Evolutionary conservation across 2,888 invertebrate genomes (phyloP).

Genomic region (Aricia artaxerxes): DNA sequence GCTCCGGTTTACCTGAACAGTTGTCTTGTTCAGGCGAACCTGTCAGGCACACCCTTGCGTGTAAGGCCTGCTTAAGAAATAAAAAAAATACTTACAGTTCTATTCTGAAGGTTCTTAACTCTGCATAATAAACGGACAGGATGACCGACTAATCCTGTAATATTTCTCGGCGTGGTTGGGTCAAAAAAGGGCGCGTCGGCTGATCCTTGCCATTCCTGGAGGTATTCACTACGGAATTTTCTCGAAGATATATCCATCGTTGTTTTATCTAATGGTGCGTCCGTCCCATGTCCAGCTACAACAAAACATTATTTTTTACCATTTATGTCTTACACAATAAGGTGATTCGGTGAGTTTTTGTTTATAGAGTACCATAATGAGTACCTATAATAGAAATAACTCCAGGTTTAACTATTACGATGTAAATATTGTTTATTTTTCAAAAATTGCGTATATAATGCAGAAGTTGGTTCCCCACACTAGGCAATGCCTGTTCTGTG

Average conservation of each 20-base stretch:
- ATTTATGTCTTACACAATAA: not conserved
- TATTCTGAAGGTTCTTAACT: slow-evolving; percentile 92
- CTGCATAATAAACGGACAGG: slow-evolving; percentile 90
- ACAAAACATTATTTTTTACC: not conserved
- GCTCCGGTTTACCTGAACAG: too few relatives aligned
- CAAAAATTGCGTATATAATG: too few relatives aligned
- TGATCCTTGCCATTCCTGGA: slow-evolving; percentile 68
- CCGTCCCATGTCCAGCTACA: slow-evolving; percentile 79
- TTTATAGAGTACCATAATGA: too few relatives aligned
- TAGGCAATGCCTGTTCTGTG: too few relatives aligned
- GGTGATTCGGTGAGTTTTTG: too few relatives aligned
- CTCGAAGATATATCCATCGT: slow-evolving; percentile 69
- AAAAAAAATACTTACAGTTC: slow-evolving; percentile 84
- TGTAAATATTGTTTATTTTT: too few relatives aligned
- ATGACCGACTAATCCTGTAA: slow-evolving; percentile 92
- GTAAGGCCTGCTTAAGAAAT: too few relatives aligned
- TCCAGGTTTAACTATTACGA: too few relatives aligned
- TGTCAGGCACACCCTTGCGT: too few relatives aligned
- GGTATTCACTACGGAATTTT: slow-evolving; percentile 68
- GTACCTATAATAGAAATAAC: too few relatives aligned
- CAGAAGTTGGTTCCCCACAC: too few relatives aligned
- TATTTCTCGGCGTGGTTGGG: slow-evolving; percentile 87
- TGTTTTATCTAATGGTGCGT: slow-evolving; percentile 79
- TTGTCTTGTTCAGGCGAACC: too few relatives aligned
- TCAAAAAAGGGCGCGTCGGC: slow-evolving; percentile 88